phyloP scores from a whole-genome alignment of 2,113 vertebrate genomes.

The Rhabdomys dilectus region DNA sequence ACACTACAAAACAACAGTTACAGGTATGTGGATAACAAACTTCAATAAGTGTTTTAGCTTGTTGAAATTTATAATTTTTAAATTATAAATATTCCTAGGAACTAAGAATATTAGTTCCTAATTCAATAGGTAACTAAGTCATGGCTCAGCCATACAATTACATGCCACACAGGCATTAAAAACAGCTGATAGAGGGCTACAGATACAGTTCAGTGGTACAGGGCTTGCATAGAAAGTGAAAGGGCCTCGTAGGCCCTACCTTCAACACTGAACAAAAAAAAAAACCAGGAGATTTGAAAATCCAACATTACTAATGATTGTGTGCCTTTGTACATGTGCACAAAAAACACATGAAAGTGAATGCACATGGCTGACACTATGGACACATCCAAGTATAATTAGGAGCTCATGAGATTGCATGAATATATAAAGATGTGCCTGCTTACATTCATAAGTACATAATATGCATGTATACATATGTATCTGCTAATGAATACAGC shows the following conservation, averaged over 20 bases:
- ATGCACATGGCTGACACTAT: neutral
- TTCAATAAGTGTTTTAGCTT: neutral
- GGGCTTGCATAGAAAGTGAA: neutral
- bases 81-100: constrained; percentile 31
- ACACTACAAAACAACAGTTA: neutral
- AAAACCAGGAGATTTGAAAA: neutral
- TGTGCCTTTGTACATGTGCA: constrained; percentile 22
- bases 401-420: neutral
- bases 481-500: neutral
- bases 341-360: neutral
- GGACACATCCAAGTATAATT: neutral
- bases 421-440: constrained; percentile 17
- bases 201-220: neutral
- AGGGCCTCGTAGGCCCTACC: neutral
- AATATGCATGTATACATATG: neutral
- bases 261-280: neutral
- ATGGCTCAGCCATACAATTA: neutral
- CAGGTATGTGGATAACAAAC: constrained; percentile 34
- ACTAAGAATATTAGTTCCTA: no score
- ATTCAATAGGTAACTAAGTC: constrained; percentile 24
- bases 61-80: neutral
- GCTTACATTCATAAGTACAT: neutral
- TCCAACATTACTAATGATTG: neutral
- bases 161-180: neutral
- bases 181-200: neutral